phyloP scores from a whole-genome alignment of 2,113 vertebrate genomes.

The Ceratotherium simum region DNA sequence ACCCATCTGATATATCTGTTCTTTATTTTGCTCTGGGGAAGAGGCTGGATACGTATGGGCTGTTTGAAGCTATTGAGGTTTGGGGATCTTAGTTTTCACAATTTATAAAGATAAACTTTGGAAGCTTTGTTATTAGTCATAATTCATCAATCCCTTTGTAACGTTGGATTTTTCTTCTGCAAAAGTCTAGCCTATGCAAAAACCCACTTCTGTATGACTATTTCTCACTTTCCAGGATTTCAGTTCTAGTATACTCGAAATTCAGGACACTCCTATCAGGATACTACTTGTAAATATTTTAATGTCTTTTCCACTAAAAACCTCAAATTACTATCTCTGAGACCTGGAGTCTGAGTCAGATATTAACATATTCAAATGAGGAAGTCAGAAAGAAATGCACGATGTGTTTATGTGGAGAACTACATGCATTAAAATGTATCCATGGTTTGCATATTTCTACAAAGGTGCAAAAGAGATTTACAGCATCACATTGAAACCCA shows the following conservation, averaged over 20 bases:
- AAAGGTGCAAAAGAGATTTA: background rate
- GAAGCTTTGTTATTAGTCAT: background rate
- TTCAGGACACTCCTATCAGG: constrained; percentile 7
- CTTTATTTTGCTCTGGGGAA: background rate
- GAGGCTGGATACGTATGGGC: background rate
- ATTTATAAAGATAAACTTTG: background rate
- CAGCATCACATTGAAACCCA: background rate
- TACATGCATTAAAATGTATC: background rate
- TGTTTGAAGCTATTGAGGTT: constrained; percentile 14
- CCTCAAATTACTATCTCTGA: constrained; percentile 13
- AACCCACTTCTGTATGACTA: background rate
- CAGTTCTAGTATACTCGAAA: constrained; percentile 41
- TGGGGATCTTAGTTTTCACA: background rate
- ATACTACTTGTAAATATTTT: constrained; percentile 62
- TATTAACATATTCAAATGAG: constrained; percentile 21
- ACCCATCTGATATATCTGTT: background rate
- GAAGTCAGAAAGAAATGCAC: background rate
- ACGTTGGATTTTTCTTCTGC: background rate
- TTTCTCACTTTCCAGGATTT: constrained; percentile 1
- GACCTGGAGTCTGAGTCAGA: background rate
- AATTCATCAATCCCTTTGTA: background rate
- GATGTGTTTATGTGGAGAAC: background rate
- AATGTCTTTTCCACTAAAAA: background rate
- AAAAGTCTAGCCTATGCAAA: background rate
- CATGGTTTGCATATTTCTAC: background rate